Conservation (phyloP, 2,888 invertebrate species). For the Chloroclysta siterata region DNA sequence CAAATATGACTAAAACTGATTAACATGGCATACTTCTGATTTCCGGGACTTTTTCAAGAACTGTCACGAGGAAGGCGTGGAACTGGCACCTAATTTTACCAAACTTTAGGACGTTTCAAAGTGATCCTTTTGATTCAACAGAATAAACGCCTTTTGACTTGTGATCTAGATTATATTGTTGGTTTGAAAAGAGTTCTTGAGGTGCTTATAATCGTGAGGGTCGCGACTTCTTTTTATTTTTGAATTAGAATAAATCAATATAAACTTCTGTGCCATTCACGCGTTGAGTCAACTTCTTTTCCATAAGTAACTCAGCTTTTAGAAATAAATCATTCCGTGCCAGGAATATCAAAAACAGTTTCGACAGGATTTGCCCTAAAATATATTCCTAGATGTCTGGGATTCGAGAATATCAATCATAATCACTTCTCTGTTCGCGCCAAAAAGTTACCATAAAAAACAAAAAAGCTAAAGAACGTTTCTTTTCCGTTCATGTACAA, state of each 20-base stretch:
- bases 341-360: neutral
- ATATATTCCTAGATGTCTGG: neutral
- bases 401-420: slow-evolving; percentile 4
- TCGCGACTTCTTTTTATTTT: too few relatives aligned
- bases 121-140: too few relatives aligned
- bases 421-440: neutral
- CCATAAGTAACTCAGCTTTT: slow-evolving; percentile 1
- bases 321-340: slow-evolving; percentile 12
- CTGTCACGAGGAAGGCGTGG: too few relatives aligned
- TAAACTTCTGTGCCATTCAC: neutral
- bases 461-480: neutral
- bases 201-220: too few relatives aligned
- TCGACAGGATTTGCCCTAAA: neutral
- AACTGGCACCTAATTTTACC: too few relatives aligned
- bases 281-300: neutral
- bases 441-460: neutral
- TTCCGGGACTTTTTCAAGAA: too few relatives aligned
- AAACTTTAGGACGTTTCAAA: too few relatives aligned
- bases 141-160: too few relatives aligned
- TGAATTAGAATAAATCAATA: too few relatives aligned
- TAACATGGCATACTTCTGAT: neutral
- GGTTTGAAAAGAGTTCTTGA: too few relatives aligned
- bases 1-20: neutral
- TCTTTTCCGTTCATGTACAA: neutral
- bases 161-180: too few relatives aligned